phyloP scores from a whole-genome alignment of 30 jellyfish, hydroid and myxozoan species.

The Nemopilema nomurai region DNA sequence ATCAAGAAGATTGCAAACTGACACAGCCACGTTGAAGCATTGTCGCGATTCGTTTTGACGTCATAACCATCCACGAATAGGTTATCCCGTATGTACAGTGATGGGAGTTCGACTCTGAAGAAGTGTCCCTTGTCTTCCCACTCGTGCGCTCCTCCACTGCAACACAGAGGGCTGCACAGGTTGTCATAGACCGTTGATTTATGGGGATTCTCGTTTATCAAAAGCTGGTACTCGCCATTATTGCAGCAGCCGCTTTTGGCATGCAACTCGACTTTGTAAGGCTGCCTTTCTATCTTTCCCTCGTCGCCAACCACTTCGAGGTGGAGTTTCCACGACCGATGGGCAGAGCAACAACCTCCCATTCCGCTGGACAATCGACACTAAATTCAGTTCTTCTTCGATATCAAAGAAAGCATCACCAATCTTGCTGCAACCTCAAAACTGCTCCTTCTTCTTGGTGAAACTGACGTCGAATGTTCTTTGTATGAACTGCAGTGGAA shows the following conservation, averaged over 20 bases:
- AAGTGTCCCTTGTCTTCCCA: slow-evolving; percentile 98
- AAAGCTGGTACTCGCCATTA: slow-evolving; percentile 63
- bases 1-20: slow-evolving; percentile 80
- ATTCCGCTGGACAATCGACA: slow-evolving; percentile 7
- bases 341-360: slow-evolving; percentile 80
- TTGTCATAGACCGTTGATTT: slow-evolving; percentile 74
- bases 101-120: slow-evolving; percentile 91
- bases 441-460: not conserved
- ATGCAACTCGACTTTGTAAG: slow-evolving; percentile 74
- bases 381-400: not conserved
- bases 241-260: slow-evolving; percentile 73
- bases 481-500: too few relatives aligned
- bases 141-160: slow-evolving; percentile 92
- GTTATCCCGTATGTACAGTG: slow-evolving; percentile 79
- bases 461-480: too few relatives aligned
- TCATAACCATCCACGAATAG: slow-evolving; percentile 90
- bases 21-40: slow-evolving; percentile 81
- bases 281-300: slow-evolving; percentile 86
- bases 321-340: slow-evolving; percentile 76
- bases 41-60: slow-evolving; percentile 63
- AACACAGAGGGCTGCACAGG: slow-evolving; percentile 90
- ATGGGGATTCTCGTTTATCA: slow-evolving; percentile 54
- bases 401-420: not conserved
- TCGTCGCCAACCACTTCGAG: slow-evolving; percentile 93
- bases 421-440: not conserved